Conservation (phyloP, 2,888 invertebrate species). For the Mythimna vitellina region DNA sequence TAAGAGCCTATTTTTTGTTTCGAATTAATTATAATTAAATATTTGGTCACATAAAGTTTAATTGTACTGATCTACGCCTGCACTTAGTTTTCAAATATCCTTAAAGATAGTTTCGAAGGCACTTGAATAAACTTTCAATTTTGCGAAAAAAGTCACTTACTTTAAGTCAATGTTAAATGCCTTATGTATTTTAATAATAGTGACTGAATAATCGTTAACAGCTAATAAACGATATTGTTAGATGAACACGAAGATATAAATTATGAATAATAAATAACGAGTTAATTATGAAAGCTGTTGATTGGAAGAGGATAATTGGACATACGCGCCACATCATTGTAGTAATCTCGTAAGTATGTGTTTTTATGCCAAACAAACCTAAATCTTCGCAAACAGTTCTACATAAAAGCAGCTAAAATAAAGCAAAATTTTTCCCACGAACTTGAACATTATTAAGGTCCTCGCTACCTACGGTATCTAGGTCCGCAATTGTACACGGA, state of each 20-base stretch:
- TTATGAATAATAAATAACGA: conserved; percentile 39
- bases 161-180: conserved; percentile 39
- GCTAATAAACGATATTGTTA: conserved; percentile 45
- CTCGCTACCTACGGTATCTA: conserved; percentile 73
- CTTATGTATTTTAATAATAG: conserved; percentile 35
- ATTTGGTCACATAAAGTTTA: too few relatives aligned
- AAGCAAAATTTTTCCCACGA: conserved; percentile 74
- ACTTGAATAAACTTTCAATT: conserved; percentile 37
- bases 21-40: background rate
- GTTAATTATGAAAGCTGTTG: conserved; percentile 28
- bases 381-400: conserved; percentile 16
- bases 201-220: conserved; percentile 42
- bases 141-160: conserved; percentile 38
- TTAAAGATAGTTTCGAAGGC: conserved; percentile 7
- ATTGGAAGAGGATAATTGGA: conserved; percentile 28
- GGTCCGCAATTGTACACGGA: conserved; percentile 79
- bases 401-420: conserved; percentile 32
- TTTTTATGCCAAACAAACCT: conserved; percentile 3
- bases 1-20: background rate
- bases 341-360: conserved; percentile 13
- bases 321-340: conserved; percentile 25
- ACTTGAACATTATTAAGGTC: conserved; percentile 71
- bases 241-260: conserved; percentile 47
- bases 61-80: background rate
- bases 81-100: conserved; percentile 26